Evolutionary conservation across 2,797 vertebrate species (phyloP).

Genomic region (Arnoldichthys spilopterus): DNA sequence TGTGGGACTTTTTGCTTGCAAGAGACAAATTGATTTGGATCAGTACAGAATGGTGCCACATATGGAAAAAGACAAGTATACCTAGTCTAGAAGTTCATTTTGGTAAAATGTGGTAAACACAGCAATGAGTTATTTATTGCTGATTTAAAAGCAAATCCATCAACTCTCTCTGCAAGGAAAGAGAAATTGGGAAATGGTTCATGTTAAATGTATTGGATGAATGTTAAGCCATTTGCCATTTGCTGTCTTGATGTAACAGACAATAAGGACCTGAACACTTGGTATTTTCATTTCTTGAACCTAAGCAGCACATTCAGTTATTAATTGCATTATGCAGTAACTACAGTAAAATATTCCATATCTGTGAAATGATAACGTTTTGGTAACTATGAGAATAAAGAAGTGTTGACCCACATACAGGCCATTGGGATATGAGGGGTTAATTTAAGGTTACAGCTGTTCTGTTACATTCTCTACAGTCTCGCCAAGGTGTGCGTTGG

Average conservation of each 20-base stretch:
- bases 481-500: constrained; percentile 39
- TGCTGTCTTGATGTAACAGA: neutral
- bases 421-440: constrained; percentile 11
- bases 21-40: neutral
- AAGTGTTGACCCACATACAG: neutral
- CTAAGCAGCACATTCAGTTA: too few species aligned
- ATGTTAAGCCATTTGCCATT: too few species aligned
- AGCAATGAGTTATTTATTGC: neutral
- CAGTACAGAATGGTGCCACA: neutral
- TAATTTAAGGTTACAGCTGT: constrained; percentile 23
- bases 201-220: too few species aligned
- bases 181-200: too few species aligned
- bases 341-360: too few species aligned
- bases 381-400: neutral
- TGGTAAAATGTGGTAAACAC: neutral
- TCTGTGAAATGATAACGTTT: neutral
- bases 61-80: neutral
- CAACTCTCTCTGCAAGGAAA: neutral
- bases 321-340: neutral
- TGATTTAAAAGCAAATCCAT: neutral
- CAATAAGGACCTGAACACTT: neutral
- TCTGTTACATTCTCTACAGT: constrained; percentile 30
- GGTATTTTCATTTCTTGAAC: too few species aligned
- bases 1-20: neutral
- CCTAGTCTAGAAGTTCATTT: too few species aligned